These are phyloP conservation scores for Lanistes nyassanus DNA, from an alignment of 1,140 invertebrate genomes.

Conservation along the genomic window DNA sequence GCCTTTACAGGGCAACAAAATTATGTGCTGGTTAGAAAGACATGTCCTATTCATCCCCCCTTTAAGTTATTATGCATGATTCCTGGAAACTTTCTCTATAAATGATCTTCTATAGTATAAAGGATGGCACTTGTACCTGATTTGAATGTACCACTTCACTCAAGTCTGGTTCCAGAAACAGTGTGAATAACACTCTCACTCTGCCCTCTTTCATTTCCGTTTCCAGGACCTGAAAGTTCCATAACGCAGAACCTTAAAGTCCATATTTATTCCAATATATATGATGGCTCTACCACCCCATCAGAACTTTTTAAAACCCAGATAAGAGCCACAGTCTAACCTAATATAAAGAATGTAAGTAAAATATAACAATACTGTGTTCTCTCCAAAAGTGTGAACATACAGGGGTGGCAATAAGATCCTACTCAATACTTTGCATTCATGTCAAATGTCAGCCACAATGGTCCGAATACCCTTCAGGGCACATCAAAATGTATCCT, in stretches of 20 bases:
- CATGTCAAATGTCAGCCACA: no score
- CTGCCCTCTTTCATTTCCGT: constrained; percentile 69
- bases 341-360: background rate
- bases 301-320: background rate
- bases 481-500: no score
- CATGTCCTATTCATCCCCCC: no score
- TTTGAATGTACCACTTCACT: constrained; percentile 38
- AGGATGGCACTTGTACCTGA: constrained; percentile 14
- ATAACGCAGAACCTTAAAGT: background rate
- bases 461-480: no score
- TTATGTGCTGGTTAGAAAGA: no score
- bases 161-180: constrained; percentile 69
- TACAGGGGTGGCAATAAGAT: no score
- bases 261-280: background rate
- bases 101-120: background rate
- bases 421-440: no score
- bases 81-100: background rate
- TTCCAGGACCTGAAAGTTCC: constrained; percentile 31
- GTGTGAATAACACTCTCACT: constrained; percentile 70
- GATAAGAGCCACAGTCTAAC: background rate
- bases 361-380: no score
- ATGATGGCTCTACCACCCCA: constrained; percentile 27
- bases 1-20: no score
- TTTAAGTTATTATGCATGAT: no score
- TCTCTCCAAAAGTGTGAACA: no score